Conservation (phyloP, 2,888 invertebrate species). For the Parelbella ahira region DNA sequence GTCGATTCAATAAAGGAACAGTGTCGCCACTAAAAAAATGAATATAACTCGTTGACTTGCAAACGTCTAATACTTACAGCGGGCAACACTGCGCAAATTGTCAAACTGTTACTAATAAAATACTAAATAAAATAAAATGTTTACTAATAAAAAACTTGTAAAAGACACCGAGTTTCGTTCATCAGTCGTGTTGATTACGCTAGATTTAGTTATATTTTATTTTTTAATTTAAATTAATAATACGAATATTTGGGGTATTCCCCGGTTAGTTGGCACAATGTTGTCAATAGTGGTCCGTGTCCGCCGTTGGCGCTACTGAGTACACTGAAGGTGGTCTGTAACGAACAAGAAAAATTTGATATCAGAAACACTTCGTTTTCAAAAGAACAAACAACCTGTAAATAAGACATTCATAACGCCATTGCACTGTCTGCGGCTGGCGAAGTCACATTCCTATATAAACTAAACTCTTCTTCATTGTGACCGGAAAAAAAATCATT, state of each 20-base stretch:
- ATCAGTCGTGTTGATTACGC: constrained; percentile 48
- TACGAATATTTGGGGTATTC: constrained; percentile 32
- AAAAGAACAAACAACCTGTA: too few relatives aligned
- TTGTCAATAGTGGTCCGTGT: constrained; percentile 69
- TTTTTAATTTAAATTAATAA: constrained; percentile 28
- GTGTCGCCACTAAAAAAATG: constrained; percentile 6
- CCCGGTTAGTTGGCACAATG: constrained; percentile 55
- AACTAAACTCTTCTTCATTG: too few relatives aligned
- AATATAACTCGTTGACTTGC: too few relatives aligned
- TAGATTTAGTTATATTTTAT: constrained; percentile 37
- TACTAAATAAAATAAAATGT: constrained; percentile 19
- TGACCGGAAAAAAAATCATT: too few relatives aligned
- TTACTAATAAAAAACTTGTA: constrained; percentile 32
- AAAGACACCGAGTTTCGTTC: constrained; percentile 46
- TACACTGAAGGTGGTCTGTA: constrained; percentile 73
- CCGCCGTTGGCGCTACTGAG: constrained; percentile 63
- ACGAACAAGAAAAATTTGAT: neutral
- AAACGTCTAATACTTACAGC: too few relatives aligned
- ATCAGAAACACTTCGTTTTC: too few relatives aligned
- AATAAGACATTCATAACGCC: too few relatives aligned
- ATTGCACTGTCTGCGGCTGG: too few relatives aligned
- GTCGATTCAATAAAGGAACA: constrained; percentile 12
- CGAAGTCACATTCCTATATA: too few relatives aligned
- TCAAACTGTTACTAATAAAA: constrained; percentile 11
- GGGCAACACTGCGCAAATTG: constrained; percentile 12